Evolutionary conservation across 2,888 invertebrate genomes (phyloP), one percentile per base, ranked within the genome.

Genomic region (Leptarthrus brevirostris): DNA sequence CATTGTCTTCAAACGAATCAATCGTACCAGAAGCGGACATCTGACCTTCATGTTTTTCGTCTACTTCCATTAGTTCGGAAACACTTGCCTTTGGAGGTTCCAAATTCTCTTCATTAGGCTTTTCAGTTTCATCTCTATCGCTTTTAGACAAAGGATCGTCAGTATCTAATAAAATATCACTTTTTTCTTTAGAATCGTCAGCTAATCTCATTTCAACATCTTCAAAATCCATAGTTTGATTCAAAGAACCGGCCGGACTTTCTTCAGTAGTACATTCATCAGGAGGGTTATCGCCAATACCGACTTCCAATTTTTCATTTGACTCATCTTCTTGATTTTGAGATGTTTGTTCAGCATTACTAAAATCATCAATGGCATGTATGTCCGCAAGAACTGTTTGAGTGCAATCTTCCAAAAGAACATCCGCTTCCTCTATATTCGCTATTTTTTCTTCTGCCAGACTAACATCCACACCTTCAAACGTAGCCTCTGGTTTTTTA

Each of bases 191-290:
- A 5, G 64, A 78, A 36, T 76, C 75, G 44, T 77, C 78, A 1
- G 66, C 47, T 16, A 76, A 61, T 54, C 36, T 10, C 77, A 78
- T 78, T 36, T 76, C 77, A 36, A 77, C 73, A 49, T 78, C 77
- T 40, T 78, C 78, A 52, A 69, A 77, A 36, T 78, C 77, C 36
- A 78, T 79, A 16, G 16, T 16, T 24, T 26, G 24, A 18, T 22
- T 20, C 3, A 22, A 20, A 40, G n/a, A 40, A 24, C 18, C 44
- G 14, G 2, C 12, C 3, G 18, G 16, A 2, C 1, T 18, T 20
- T 58, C 64, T 47, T 64, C 64, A n/a, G 24, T 14, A 12, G 3
- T 10, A 40, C n/a, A 12, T 14, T 14, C 24, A 40, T 64, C 64
- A 14, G 16, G 30, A 56, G 18, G 56, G 10, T 44, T 64, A 12